Evolutionary conservation across 2,113 vertebrate species (phyloP).

Genomic region (Acanthisitta chloris): DNA sequence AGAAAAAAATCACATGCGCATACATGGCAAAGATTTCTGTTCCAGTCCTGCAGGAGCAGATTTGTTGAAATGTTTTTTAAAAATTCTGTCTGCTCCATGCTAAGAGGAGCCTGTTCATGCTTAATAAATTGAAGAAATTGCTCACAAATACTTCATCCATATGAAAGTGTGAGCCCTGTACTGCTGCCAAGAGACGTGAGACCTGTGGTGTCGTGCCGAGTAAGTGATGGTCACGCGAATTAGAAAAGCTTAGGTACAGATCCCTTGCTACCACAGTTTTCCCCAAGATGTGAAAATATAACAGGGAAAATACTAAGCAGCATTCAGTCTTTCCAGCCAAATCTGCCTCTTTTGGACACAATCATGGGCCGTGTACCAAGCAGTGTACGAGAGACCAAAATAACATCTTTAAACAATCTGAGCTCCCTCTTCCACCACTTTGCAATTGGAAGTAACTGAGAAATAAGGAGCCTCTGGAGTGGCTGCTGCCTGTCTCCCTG

Average conservation of each 20-base stretch:
- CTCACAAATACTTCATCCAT: conserved; percentile 46
- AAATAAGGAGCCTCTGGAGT: not conserved
- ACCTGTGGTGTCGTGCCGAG: conserved; percentile 44
- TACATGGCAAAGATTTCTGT: not conserved
- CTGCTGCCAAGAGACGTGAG: conserved; percentile 61
- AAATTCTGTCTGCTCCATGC: not conserved
- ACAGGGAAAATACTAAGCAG: conserved; percentile 31
- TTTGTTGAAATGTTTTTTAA: conserved; percentile 54
- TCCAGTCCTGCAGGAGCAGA: not conserved
- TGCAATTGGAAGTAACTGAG: not conserved
- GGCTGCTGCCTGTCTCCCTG: not conserved
- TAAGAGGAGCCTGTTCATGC: conserved; percentile 38
- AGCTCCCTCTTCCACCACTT: not conserved
- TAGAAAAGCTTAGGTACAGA: conserved; percentile 38
- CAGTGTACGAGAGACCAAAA: not conserved
- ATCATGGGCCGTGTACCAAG: not conserved
- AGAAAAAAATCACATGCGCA: not conserved
- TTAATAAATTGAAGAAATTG: conserved; percentile 54
- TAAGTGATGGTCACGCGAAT: conserved; percentile 39
- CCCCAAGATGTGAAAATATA: conserved; percentile 22
- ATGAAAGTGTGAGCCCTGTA: conserved; percentile 40
- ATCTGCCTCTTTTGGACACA: conserved; percentile 30
- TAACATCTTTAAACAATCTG: conserved; percentile 15
- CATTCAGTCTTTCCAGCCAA: conserved; percentile 27
- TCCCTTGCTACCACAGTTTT: conserved; percentile 5